phyloP scores from a whole-genome alignment of 1,140 invertebrate genomes.

The Micrasema minimum region DNA sequence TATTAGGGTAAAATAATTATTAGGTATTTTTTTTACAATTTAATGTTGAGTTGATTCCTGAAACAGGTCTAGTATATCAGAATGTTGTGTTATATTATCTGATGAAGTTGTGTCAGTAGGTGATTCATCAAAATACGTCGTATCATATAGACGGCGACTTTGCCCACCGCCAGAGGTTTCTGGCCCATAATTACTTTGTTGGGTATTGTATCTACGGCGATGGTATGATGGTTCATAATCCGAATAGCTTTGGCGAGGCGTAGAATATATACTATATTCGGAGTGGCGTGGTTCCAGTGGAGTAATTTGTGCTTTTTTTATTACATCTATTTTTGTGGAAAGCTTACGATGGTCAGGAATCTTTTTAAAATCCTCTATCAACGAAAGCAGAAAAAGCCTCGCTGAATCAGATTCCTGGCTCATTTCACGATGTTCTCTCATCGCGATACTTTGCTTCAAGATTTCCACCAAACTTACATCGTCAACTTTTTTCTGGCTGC shows the following conservation, averaged over 20 bases:
- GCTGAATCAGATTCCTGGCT: slow-evolving; percentile 39
- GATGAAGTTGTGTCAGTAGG: slow-evolving; percentile 17
- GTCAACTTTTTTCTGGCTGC: background rate
- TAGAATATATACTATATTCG: slow-evolving; percentile 11
- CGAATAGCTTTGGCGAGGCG: slow-evolving; percentile 22
- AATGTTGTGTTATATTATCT: slow-evolving; percentile 22
- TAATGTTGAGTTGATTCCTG: too few relatives aligned
- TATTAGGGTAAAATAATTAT: background rate
- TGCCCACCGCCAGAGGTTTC: slow-evolving; percentile 12
- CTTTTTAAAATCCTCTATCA: slow-evolving; percentile 22
- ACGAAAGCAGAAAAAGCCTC: slow-evolving; percentile 34
- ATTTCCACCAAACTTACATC: slow-evolving; percentile 21
- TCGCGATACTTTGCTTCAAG: slow-evolving; percentile 33
- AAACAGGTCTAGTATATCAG: slow-evolving; percentile 26
- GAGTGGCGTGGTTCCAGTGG: slow-evolving; percentile 15
- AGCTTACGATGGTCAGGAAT: slow-evolving; percentile 34
- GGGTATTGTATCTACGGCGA: slow-evolving; percentile 2
- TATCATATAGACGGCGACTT: slow-evolving; percentile 19
- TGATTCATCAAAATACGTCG: slow-evolving; percentile 10
- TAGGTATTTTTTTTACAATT: slow-evolving; percentile 6
- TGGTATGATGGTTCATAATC: slow-evolving; percentile 25
- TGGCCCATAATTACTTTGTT: slow-evolving; percentile 3
- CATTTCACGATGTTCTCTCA: slow-evolving; percentile 32
- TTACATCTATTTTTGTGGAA: slow-evolving; percentile 25
- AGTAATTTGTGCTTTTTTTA: slow-evolving; percentile 26